These are phyloP conservation scores for Astropecten irregularis DNA, from an alignment of 53 echinoderm and acorn worm species.

Conservation along the genomic window DNA sequence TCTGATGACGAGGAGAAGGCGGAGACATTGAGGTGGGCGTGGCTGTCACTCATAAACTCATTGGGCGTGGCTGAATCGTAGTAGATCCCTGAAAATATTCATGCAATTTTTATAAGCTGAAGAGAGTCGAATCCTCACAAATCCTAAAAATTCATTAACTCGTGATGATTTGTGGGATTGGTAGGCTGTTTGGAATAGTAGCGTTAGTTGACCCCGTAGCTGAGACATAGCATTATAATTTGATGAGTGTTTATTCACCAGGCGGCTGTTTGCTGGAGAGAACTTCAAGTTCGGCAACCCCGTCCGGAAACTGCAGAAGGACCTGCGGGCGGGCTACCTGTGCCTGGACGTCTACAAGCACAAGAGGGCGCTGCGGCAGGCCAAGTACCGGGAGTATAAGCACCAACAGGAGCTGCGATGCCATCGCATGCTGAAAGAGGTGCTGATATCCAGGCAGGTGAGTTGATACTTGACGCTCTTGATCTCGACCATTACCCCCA, in stretches of 20 bases:
- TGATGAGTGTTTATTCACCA: conserved; percentile 5
- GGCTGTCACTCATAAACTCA: too few relatives aligned
- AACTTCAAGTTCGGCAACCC: conserved; percentile 89
- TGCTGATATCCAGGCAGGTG: conserved; percentile 71
- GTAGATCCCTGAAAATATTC: too few relatives aligned
- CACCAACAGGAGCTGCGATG: conserved; percentile 65
- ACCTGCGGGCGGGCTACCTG: conserved; percentile 47
- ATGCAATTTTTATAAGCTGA: too few relatives aligned
- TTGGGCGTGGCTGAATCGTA: too few relatives aligned
- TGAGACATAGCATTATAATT: too few relatives aligned
- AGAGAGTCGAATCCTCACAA: too few relatives aligned
- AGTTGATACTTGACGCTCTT: too few relatives aligned
- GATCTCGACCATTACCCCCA: too few relatives aligned
- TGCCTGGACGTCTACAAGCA: conserved; percentile 56
- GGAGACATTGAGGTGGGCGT: conserved; percentile 67
- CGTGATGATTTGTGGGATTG: too few relatives aligned
- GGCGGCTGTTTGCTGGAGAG: conserved; percentile 80
- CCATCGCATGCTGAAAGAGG: conserved; percentile 70
- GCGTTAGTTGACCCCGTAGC: too few relatives aligned
- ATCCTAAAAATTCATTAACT: too few relatives aligned
- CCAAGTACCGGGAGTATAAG: conserved; percentile 66
- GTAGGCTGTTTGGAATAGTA: too few relatives aligned
- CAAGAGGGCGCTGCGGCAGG: conserved; percentile 42
- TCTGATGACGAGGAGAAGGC: conserved; percentile 67
- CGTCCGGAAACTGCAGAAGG: conserved; percentile 33